Conservation (phyloP, 2,797 vertebrate genomes). For the Carcharodon carcharias region DNA sequence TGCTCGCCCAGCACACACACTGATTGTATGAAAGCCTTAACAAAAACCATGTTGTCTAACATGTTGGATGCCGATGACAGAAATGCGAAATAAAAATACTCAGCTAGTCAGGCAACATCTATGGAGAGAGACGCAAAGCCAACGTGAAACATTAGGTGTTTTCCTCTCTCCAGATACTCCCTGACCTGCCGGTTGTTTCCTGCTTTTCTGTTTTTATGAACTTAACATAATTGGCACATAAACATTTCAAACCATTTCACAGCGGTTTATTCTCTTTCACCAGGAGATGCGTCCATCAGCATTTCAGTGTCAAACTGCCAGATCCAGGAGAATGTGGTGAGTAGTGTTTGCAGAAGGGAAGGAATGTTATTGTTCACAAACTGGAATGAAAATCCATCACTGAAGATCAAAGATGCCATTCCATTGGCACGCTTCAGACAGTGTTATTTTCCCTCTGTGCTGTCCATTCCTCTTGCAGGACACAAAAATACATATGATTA, state of each 20-base stretch:
- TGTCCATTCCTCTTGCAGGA: background rate
- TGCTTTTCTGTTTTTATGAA: background rate
- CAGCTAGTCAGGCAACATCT: background rate
- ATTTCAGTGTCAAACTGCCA: constrained; percentile 95
- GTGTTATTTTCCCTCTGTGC: background rate
- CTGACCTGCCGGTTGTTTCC: background rate
- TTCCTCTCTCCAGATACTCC: background rate
- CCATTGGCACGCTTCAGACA: too few species aligned
- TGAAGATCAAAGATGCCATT: background rate
- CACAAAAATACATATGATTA: background rate
- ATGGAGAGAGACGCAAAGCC: background rate
- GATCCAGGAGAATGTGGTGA: constrained; percentile 96
- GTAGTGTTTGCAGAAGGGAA: constrained; percentile 44
- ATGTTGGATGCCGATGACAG: background rate
- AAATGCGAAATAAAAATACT: background rate
- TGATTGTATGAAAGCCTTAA: background rate
- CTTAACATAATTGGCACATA: background rate
- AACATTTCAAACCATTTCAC: background rate
- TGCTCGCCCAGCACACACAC: background rate
- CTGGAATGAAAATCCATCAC: background rate
- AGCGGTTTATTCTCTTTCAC: constrained; percentile 43
- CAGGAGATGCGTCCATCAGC: constrained; percentile 85
- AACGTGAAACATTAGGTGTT: background rate
- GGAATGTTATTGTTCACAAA: background rate
- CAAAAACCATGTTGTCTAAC: background rate